Percentiles rank a stretch among this genome's conserved stretches.
Evolutionary conservation across 2,888 invertebrate species (phyloP).

Genomic region (Amblyteles armatorius): DNA sequence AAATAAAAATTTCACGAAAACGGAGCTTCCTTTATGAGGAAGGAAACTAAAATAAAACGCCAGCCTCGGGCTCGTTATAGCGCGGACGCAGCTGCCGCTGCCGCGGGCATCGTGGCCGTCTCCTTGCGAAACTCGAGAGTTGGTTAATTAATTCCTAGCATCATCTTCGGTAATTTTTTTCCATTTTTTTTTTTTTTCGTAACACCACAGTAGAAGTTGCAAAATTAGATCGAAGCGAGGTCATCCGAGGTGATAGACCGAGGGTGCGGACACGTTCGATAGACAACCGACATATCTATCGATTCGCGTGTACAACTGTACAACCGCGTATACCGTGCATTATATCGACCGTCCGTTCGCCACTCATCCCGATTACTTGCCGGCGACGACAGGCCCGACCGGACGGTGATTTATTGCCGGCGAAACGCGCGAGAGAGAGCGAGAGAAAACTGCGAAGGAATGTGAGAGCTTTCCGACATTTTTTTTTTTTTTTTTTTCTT

Average conservation of each 20-base stretch:
- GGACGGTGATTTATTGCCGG: constrained; percentile 67
- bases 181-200: background rate
- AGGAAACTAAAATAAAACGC: background rate
- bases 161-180: constrained; percentile 8
- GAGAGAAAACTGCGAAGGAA: constrained; percentile 1
- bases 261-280: constrained; percentile 53
- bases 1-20: background rate
- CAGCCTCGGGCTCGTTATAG: background rate
- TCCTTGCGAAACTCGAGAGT: constrained; percentile 1
- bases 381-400: constrained; percentile 59
- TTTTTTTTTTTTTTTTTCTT: background rate
- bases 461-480: constrained; percentile 37
- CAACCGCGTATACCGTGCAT: background rate
- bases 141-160: constrained; percentile 33
- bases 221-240: constrained; percentile 31
- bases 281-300: constrained; percentile 33
- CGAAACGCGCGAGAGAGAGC: constrained; percentile 47
- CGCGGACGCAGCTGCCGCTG: background rate
- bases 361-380: constrained; percentile 64
- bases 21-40: background rate
- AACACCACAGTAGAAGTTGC: background rate
- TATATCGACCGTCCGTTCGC: constrained; percentile 51
- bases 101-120: background rate
- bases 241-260: constrained; percentile 14
- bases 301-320: constrained; percentile 4